Evolutionary conservation across 2,888 invertebrate species (phyloP), one percentile per base, ranked within the genome.

Genomic region (Abrostola triplasia): DNA sequence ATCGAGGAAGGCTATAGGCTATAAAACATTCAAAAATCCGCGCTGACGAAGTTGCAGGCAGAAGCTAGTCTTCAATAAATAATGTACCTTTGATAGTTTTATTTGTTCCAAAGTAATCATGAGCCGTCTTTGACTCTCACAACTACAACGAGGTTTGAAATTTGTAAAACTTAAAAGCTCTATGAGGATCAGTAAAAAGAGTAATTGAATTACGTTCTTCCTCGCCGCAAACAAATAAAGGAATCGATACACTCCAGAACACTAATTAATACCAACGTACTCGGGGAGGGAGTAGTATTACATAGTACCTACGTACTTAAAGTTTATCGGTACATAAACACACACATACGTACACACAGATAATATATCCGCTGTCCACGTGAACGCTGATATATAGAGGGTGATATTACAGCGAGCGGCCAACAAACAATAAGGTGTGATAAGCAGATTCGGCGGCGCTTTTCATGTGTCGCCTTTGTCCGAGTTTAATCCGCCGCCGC

Each of bases 391-490:
- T 91, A 91, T 92, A 90, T 91, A 88, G 89, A 84, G 88, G 90
- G 90, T 84, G 88, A 89, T 91, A 91, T 89, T 84, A 84, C 84
- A 72, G 80, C 82, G 80, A 82, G 86, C 89, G 89, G 89, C 85
- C 88, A 84, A 84, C 90, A 86, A 90, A 93, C 92, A 93, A 92
- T 92, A 89, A 88, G 86, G 88, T 82, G 87, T 84, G 93, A 93
- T 94, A 93, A 92, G 92, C 83, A 90, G 91, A 91, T 92, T 91
- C 88, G 90, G 89, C 94, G 94, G 93, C 87, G 71, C 89, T 82
- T 93, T 93, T 94, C 85, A 93, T 90, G 92, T 92, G 66, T 81
- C 81, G 87, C 91, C 92, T 94, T 93, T 93, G 92, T 92, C 90
- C 89, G 85, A 87, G 84, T 80, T 78, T 92, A 89, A 91, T 90